A percentile compares a stretch with the other conserved stretches of the same genome.
These are phyloP conservation scores for Monochamus alternatus DNA, from an alignment of 2,888 invertebrate species.

Conservation along the genomic window DNA sequence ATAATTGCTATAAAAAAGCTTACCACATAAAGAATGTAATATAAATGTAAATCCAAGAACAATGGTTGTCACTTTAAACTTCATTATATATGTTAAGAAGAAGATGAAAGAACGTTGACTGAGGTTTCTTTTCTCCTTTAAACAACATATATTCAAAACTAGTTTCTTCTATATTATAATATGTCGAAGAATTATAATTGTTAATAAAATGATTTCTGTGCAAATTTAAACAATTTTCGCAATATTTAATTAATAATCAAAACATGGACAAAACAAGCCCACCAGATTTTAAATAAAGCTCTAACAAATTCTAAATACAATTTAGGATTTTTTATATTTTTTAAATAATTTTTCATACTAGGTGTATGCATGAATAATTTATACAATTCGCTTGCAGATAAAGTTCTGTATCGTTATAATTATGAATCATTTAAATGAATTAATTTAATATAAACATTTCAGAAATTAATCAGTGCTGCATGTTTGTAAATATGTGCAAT, in stretches of 20 bases:
- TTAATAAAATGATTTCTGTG: neutral
- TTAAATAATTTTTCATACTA: neutral
- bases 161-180: neutral
- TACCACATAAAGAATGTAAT: neutral
- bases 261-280: neutral
- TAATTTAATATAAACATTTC: too few species aligned
- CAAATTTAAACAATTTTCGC: neutral
- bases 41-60: neutral
- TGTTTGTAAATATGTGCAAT: too few species aligned
- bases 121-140: neutral
- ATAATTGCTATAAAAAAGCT: neutral
- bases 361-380: too few species aligned
- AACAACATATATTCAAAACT: neutral
- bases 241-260: neutral
- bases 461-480: too few species aligned
- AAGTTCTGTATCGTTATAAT: too few species aligned
- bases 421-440: too few species aligned
- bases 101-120: neutral
- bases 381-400: too few species aligned
- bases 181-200: neutral
- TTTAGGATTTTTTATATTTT: neutral
- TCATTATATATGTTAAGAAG: constrained; percentile 2
- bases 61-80: neutral
- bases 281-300: neutral
- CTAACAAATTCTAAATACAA: neutral